Percentiles rank a stretch among this genome's conserved stretches.
Conservation (phyloP, 2,113 vertebrate species). For the Larimichthys crocea region DNA sequence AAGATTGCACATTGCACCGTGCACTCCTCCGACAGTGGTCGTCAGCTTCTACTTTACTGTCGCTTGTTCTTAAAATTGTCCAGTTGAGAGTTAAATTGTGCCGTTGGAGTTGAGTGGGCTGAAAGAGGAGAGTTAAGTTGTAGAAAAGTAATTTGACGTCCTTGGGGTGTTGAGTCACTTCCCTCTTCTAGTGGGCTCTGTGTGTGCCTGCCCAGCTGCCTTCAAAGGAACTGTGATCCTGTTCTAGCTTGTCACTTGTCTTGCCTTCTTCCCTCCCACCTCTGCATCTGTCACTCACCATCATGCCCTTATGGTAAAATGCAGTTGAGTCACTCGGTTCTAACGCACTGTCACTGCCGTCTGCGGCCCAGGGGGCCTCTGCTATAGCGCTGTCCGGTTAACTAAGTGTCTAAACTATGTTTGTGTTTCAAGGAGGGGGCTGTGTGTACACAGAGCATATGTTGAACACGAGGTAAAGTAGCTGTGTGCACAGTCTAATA, state of each 20-base stretch:
- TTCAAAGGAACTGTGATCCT: constrained; percentile 64
- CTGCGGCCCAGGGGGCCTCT: not conserved
- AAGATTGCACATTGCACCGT: not conserved
- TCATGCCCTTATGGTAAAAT: constrained; percentile 52
- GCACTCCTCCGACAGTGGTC: not conserved
- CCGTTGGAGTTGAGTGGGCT: constrained; percentile 30
- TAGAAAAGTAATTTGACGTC: constrained; percentile 56
- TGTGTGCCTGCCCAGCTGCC: constrained; percentile 44
- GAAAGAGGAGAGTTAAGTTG: constrained; percentile 42
- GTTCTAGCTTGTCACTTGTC: constrained; percentile 70
- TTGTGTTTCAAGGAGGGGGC: constrained; percentile 2
- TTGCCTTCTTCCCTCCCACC: constrained; percentile 75
- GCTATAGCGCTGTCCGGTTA: not conserved
- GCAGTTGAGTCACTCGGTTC: constrained; percentile 65
- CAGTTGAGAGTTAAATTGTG: constrained; percentile 12
- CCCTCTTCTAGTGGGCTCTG: constrained; percentile 48
- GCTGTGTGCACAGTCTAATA: not conserved
- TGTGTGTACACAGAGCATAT: constrained; percentile 13
- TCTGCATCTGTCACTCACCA: constrained; percentile 69
- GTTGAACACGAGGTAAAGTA: not conserved
- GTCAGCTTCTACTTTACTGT: not conserved
- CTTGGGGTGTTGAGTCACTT: constrained; percentile 67
- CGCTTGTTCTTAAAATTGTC: constrained; percentile 26
- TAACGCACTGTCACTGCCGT: not conserved
- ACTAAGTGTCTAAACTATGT: not conserved